Evolutionary conservation across 2,113 vertebrate genomes (phyloP).

Genomic region (Tachysurus vachellii): DNA sequence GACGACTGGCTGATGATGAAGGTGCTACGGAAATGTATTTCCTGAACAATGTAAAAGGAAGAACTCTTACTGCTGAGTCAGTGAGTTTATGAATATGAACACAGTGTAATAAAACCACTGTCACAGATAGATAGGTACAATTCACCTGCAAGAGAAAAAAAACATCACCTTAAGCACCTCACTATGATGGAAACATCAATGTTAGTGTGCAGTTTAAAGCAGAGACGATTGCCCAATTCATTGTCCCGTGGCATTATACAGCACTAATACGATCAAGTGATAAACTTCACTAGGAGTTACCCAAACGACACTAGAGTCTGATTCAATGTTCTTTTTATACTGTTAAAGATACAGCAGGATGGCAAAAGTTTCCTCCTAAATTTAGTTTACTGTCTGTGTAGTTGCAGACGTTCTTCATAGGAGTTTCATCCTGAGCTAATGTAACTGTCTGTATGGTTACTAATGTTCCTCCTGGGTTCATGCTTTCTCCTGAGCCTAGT

Average conservation of each 20-base stretch:
- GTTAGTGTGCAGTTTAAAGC: not conserved
- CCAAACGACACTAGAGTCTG: not conserved
- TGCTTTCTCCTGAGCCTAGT: too few relatives aligned
- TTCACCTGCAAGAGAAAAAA: not conserved
- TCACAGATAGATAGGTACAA: not conserved
- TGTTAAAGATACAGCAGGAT: not conserved
- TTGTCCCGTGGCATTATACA: not conserved
- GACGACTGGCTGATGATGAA: too few relatives aligned
- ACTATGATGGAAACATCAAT: not conserved
- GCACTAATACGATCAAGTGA: not conserved
- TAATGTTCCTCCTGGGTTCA: too few relatives aligned
- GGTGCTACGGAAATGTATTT: not conserved
- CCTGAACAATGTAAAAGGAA: not conserved
- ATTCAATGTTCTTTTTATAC: not conserved
- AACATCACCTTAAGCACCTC: not conserved
- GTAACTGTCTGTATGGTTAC: too few relatives aligned
- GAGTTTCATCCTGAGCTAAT: too few relatives aligned
- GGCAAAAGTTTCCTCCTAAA: not conserved
- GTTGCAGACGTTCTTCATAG: not conserved
- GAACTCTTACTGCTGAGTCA: not conserved
- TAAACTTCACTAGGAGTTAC: not conserved
- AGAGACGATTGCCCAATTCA: not conserved
- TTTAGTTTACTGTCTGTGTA: not conserved
- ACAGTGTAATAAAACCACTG: constrained; percentile 11
- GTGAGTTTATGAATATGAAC: not conserved